Evolutionary conservation across 2,888 invertebrate genomes (phyloP).

Genomic region (Sipha maydis): DNA sequence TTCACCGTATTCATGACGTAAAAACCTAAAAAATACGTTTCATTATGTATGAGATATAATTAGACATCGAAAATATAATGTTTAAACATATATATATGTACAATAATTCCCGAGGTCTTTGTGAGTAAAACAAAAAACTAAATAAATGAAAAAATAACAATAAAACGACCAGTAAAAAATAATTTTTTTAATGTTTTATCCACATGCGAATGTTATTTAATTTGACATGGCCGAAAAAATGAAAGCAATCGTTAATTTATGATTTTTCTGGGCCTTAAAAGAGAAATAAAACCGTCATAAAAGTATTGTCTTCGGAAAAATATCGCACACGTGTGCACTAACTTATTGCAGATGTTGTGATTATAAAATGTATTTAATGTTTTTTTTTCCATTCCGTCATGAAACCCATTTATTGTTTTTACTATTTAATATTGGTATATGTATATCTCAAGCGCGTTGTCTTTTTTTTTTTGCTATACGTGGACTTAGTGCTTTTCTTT

Average conservation of each 20-base stretch:
- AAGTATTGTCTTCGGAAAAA: slow-evolving; percentile 18
- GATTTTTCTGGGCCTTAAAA: slow-evolving; percentile 25
- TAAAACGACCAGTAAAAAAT: slow-evolving; percentile 6
- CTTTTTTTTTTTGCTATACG: background rate
- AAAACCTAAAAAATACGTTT: background rate
- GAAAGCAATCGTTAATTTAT: slow-evolving; percentile 28
- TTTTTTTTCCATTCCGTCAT: background rate
- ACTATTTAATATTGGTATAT: too few species aligned
- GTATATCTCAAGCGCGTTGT: background rate
- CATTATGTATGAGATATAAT: background rate
- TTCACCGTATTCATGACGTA: background rate
- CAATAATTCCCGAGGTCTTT: background rate
- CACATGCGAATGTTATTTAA: slow-evolving; percentile 13
- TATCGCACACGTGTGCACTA: slow-evolving; percentile 28
- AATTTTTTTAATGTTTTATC: slow-evolving; percentile 4
- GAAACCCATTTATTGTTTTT: slow-evolving; percentile 12
- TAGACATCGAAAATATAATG: background rate
- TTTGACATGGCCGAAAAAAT: slow-evolving; percentile 8
- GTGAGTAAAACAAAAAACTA: background rate
- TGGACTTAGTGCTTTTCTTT: background rate
- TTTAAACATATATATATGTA: background rate
- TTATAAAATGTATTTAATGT: slow-evolving; percentile 10
- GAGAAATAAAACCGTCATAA: slow-evolving; percentile 44
- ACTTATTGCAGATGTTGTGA: slow-evolving; percentile 35
- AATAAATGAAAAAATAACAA: background rate